Conservation (phyloP, 2,888 invertebrate species). For the Orchesellides sinensis region DNA sequence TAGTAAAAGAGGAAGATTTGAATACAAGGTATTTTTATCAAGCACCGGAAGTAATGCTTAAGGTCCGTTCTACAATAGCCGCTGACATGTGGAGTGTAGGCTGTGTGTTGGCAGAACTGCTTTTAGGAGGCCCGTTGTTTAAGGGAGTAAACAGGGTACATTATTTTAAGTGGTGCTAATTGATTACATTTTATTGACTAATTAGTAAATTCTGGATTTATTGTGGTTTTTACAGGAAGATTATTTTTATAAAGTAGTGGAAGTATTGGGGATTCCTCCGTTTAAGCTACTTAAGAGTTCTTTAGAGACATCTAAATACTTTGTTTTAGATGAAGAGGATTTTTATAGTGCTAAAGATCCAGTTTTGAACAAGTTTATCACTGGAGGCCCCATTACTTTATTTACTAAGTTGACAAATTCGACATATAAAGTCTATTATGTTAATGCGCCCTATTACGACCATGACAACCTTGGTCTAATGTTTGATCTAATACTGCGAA, state of each 20-base stretch:
- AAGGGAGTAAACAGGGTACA: not conserved
- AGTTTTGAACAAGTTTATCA: not conserved
- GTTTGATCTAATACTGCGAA: no score
- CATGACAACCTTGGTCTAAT: no score
- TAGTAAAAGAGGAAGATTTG: no score
- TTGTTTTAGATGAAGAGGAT: no score
- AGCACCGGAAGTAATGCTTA: slow-evolving; percentile 17
- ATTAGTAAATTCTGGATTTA: not conserved
- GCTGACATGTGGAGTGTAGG: slow-evolving; percentile 39
- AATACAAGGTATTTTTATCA: slow-evolving; percentile 27
- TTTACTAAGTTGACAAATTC: not conserved
- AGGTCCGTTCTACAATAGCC: not conserved
- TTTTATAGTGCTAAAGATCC: not conserved
- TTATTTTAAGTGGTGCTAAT: not conserved
- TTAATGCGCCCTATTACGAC: no score
- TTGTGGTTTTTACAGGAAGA: not conserved
- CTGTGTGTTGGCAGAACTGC: not conserved
- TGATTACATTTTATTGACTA: not conserved
- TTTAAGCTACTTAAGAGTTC: not conserved
- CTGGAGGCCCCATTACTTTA: not conserved
- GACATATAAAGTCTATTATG: not conserved
- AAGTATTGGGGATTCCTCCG: slow-evolving; percentile 1
- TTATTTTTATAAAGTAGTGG: not conserved
- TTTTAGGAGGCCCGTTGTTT: not conserved
- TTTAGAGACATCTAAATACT: no score